Evolutionary conservation across 2,113 vertebrate genomes (phyloP), one percentile per base, ranked within the genome.

Genomic region (Odontophorus gujanensis): DNA sequence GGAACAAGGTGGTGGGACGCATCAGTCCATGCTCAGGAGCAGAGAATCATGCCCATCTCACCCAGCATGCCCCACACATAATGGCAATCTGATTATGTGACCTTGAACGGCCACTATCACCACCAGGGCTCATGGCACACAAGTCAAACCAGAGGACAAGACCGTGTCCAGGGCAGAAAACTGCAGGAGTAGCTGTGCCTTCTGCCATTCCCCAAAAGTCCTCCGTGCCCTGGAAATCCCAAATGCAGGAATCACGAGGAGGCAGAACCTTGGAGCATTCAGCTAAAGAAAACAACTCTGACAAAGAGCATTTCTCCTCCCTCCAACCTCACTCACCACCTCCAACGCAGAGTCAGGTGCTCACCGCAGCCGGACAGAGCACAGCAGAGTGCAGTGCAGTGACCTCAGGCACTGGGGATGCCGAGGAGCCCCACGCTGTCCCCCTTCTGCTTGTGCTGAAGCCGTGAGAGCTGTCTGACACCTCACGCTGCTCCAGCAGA

Each of bases 21-120:
- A n/a, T 22, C 32, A 5, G 24, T 30, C 42, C 30, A 4, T 0
- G 3, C 6, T 8, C 14, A 30, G 1, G 2, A 55, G 40, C 0
- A 3, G 36, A 36, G 38, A 17, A 63, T 15, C 42, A 6, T 40
- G 30, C 50, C 34, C 20, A 15, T 32, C 21, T 40, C 87, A 26
- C 30, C 74, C 11, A 40, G 38, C 9, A 3, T 8, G 11, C 26
- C 24, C 19, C 15, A 7, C 11, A 30, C 47, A 48, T 22, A 11
- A 36, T 17, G 21, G 7, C 32, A 30, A 38, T 48, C 38, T 77
- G 50, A 3, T 43, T 21, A 26, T 2, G 1, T 3, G n/a, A 36
- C 40, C 50, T 34, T 13, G 81, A 61, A 9, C 55, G 66, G 9
- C 13, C 19, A n/a, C 24, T 7, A 43, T 45, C 42, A 63, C 9